A percentile compares a stretch with the other conserved stretches of the same genome.
These are phyloP conservation scores for Athene noctua DNA, from an alignment of 2,113 vertebrate species.

Conservation along the genomic window DNA sequence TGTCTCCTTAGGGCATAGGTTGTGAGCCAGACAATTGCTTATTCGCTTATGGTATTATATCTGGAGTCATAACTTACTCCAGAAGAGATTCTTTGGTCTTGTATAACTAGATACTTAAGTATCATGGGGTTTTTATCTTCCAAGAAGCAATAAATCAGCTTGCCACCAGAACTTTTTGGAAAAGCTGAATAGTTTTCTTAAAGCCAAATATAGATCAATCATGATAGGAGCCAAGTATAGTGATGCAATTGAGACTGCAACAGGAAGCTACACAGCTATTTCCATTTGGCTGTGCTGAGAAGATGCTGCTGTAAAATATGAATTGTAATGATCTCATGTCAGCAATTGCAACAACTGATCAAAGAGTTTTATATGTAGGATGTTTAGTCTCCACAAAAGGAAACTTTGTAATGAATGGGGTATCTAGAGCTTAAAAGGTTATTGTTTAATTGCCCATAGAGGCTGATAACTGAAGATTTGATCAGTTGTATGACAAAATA, in stretches of 20 bases:
- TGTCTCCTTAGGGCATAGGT: neutral
- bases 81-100: neutral
- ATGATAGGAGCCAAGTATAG: neutral
- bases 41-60: neutral
- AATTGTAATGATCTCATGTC: neutral
- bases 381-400: neutral
- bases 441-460: neutral
- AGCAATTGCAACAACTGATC: neutral
- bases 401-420: neutral
- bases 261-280: neutral
- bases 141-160: neutral
- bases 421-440: neutral
- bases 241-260: neutral
- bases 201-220: neutral
- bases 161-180: neutral
- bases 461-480: neutral
- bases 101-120: neutral
- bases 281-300: neutral
- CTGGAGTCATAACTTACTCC: neutral
- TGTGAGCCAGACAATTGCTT: neutral
- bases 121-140: neutral
- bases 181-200: neutral
- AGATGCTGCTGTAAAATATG: neutral
- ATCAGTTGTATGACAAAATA: neutral
- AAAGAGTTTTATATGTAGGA: neutral